phyloP scores from a whole-genome alignment of 2,113 vertebrate genomes.

The Burhinus oedicnemus region DNA sequence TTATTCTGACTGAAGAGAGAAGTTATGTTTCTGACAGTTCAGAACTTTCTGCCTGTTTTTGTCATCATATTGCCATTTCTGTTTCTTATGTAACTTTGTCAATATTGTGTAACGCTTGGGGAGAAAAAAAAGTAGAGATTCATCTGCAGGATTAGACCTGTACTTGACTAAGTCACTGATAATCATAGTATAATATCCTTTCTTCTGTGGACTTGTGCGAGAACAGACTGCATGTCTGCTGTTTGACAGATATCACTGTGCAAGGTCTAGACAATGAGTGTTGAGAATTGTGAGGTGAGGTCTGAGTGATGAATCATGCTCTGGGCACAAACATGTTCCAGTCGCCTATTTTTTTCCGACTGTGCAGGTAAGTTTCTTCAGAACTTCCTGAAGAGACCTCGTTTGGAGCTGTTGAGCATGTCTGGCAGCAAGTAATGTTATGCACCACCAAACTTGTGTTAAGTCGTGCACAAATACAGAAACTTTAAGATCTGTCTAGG shows the following conservation, averaged over 20 bases:
- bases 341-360: background rate
- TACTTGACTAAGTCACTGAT: background rate
- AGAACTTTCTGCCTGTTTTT: background rate
- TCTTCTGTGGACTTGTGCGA: background rate
- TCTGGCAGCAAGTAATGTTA: background rate
- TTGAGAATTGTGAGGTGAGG: background rate
- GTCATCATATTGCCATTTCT: background rate
- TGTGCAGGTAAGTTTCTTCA: background rate
- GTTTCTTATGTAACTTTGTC: background rate
- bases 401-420: background rate
- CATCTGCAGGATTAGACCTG: background rate
- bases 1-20: background rate
- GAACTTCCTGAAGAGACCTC: background rate
- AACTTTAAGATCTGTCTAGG: background rate
- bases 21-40: background rate
- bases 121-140: background rate
- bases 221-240: background rate
- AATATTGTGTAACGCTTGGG: background rate
- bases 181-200: background rate
- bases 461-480: background rate
- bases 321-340: background rate
- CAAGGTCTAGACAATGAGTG: background rate
- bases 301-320: background rate
- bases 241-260: background rate
- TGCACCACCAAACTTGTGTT: background rate